These are phyloP conservation scores for Cataglyphis cursor DNA, from an alignment of 2,888 invertebrate genomes.

Conservation along the genomic window DNA sequence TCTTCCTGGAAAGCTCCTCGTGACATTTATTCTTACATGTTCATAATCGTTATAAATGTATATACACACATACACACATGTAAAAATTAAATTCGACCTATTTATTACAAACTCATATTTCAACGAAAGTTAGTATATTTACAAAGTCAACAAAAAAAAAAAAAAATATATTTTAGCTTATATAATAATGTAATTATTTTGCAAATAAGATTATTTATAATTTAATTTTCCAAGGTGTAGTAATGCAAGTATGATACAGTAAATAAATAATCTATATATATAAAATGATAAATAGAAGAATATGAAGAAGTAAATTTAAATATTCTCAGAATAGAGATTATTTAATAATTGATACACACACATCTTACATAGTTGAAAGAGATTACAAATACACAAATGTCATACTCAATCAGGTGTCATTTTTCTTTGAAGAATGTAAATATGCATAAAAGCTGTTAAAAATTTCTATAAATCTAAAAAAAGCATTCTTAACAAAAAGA, in stretches of 20 bases:
- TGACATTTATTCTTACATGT: neutral
- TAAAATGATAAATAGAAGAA: neutral
- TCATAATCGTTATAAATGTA: neutral
- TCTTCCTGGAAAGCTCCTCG: too few relatives aligned
- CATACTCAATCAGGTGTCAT: neutral
- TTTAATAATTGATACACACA: neutral
- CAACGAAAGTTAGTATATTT: neutral
- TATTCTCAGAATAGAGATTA: neutral
- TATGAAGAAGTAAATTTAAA: neutral
- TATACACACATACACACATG: too few relatives aligned
- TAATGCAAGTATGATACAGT: neutral
- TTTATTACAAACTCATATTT: neutral
- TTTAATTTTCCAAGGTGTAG: neutral
- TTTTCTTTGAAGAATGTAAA: neutral
- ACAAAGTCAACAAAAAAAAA: neutral
- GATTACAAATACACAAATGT: neutral
- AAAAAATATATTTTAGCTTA: neutral
- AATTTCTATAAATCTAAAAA: neutral
- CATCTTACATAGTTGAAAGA: neutral
- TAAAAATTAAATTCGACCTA: neutral
- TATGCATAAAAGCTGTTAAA: neutral
- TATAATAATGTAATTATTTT: neutral
- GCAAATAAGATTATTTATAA: neutral
- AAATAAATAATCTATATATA: neutral
- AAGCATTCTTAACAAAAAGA: neutral